Base-by-base conservation (phyloP, 1,140 invertebrate genomes). In the Argopecten irradians region DNA sequence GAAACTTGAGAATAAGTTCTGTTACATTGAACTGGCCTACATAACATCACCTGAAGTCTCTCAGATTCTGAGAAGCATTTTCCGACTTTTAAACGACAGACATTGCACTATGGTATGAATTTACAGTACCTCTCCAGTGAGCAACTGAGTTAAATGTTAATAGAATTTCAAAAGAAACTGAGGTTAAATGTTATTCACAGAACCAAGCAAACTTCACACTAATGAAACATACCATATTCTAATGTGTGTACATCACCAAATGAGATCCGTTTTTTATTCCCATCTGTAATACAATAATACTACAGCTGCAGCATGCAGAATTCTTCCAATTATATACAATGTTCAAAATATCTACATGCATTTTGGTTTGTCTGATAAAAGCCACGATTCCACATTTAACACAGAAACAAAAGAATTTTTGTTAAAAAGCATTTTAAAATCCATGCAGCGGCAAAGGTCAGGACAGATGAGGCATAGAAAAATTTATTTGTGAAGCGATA, bases 201-300 rank as follows among this genome's bases (percentile, higher is more conserved):
- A 22, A 71, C 22, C 22, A 71, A 8, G 22, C 55, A 71, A 71
- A 5, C 55, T 28, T 22, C n/a, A 71, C 55, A 28, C 55, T 71
- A n/a, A n/a, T n/a, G n/a, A n/a, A n/a, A 71, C 55, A 71, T 71
- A 71, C 55, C 55, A 71, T 28, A 71, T 28, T 71, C 55, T 71
- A 71, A 28, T 71, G 55, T 71, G 1, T 71, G 22, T 16, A 71
- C 55, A n/a, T n/a, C 55, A 71, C 55, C 55, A n/a, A 71, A 71
- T n/a, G 55, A 71, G 55, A 71, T 71, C 55, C 55, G 55, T 71
- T 71, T 71, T 71, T 71, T 71, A 71, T 71, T n/a, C 55, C n/a
- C 55, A 71, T 71, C 55, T 71, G 55, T 71, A 71, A 71, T 28
- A 71, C 28, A 71, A 71, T n/a, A n/a, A 71, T 16, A 71, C 55